phyloP scores from a whole-genome alignment of 37 sponge, comb jelly and placozoan species.

The Dysidea cf. avara region DNA sequence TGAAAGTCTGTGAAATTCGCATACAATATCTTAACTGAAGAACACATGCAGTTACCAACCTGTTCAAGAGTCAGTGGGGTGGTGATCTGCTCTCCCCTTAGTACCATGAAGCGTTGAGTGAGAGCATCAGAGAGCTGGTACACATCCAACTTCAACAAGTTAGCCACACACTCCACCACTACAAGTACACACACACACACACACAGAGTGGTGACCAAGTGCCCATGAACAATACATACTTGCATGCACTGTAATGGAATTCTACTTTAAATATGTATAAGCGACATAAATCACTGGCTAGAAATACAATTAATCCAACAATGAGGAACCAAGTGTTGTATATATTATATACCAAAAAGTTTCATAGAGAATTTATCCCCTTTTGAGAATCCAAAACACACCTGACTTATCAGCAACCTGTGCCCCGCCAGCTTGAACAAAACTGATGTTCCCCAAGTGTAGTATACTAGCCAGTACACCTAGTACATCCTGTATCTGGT shows the following conservation, averaged over 20 bases:
- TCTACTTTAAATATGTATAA: no score
- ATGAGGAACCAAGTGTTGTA: no score
- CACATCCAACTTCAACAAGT: conserved; percentile 71
- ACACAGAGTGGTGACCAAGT: neutral
- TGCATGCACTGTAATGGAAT: no score
- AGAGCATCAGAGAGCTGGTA: conserved; percentile 77
- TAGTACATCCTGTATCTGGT: conserved; percentile 68
- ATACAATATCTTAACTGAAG: no score
- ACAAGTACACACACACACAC: conserved; percentile 8
- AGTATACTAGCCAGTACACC: conserved; percentile 75
- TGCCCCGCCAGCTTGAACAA: conserved; percentile 91
- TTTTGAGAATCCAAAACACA: conserved; percentile 14
- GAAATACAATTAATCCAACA: no score
- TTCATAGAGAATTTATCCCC: no score
- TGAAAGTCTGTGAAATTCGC: no score
- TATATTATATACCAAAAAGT: no score
- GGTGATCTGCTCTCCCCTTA: conserved; percentile 94
- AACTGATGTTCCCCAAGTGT: conserved; percentile 86
- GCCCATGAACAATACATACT: neutral
- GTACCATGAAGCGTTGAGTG: conserved; percentile 86
- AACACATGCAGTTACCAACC: no score
- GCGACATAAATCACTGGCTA: no score
- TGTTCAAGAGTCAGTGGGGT: conserved; percentile 88
- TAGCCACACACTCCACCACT: conserved; percentile 57
- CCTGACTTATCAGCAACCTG: conserved; percentile 71